Evolutionary conservation across 64 coral and sea anemone genomes (phyloP), one percentile per base, ranked within the genome.

Genomic region (Hydrozoanthus tunicans): DNA sequence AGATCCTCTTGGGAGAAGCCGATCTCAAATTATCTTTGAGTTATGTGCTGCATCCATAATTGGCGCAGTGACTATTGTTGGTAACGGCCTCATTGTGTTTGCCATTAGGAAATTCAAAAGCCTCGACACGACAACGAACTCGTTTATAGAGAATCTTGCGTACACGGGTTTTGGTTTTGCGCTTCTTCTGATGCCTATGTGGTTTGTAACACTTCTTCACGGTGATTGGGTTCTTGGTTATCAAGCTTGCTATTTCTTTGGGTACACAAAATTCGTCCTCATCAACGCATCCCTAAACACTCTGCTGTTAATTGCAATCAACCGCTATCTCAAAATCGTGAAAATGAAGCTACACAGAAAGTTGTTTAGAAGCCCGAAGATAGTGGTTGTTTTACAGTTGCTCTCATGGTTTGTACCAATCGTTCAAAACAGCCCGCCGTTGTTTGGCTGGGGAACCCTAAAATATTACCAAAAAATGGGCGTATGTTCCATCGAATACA

Each of bases 271-370:
- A 17, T 88, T 74, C 74, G 84, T 88, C 68, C 54, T 88, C 23
- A 74, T 88, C 54, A 88, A 88, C 55, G 69, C 68, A 24, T 88
- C 84, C 12, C 55, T 88, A 14, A 88, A 88, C 11, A 88, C 68
- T 51, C 84, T 88, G 10, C 17, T 74, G 6, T 69, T 88, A 15
- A 88, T 88, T 27, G 84, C 84, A 55, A 2, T 88, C 10, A 58
- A 73, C 68, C 84, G 84, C 3, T 88, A 74, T 73, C 69, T 88
- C 7, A 88, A 88, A 73, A 69, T 88, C 60, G 69, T 88, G 65
- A 88, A 88, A 43, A 73, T 69, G 68, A 59, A 74, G 54, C 84
- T 88, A 20, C 70, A 88, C 15, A 73, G 84, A 75, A 88, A 88
- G 66, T 14, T 88, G 0, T 88, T 88, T 12, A 73, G 57, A 58